These are phyloP conservation scores for Parnassius glacialis DNA, from an alignment of 2,888 invertebrate genomes.

Conservation along the genomic window DNA sequence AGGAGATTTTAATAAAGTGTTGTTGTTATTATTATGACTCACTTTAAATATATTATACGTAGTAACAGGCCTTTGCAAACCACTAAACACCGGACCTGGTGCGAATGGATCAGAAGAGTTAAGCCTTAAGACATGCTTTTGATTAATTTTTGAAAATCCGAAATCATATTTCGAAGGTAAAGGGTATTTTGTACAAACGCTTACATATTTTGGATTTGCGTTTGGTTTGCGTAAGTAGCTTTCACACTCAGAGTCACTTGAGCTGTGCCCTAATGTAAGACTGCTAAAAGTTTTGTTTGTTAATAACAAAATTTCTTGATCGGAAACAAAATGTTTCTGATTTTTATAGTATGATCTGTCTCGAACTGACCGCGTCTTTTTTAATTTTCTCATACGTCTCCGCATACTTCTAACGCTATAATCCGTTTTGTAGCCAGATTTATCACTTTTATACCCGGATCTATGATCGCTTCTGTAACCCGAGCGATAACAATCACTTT, in stretches of 20 bases:
- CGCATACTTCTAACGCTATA: slow-evolving; percentile 75
- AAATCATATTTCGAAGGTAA: slow-evolving; percentile 63
- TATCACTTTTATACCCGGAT: slow-evolving; percentile 82
- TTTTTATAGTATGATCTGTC: slow-evolving; percentile 77
- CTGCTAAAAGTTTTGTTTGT: slow-evolving; percentile 78
- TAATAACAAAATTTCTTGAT: slow-evolving; percentile 81
- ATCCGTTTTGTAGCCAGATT: slow-evolving; percentile 82
- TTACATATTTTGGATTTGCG: slow-evolving; percentile 70
- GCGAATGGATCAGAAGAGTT: slow-evolving; percentile 74
- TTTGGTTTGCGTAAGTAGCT: slow-evolving; percentile 64
- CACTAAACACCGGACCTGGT: slow-evolving; percentile 76
- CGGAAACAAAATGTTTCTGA: slow-evolving; percentile 79
- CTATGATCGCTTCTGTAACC: slow-evolving; percentile 83
- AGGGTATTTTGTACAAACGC: slow-evolving; percentile 71
- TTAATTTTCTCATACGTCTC: slow-evolving; percentile 72
- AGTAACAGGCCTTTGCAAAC: slow-evolving; percentile 67
- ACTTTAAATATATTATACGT: slow-evolving; percentile 74
- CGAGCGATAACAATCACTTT: slow-evolving; percentile 74
- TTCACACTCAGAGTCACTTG: slow-evolving; percentile 76
- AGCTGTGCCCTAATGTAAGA: slow-evolving; percentile 80
- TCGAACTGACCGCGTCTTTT: slow-evolving; percentile 74
- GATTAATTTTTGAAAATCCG: slow-evolving; percentile 63
- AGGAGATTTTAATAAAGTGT: slow-evolving; percentile 66
- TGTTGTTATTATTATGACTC: slow-evolving; percentile 70
- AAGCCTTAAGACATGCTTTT: slow-evolving; percentile 57